Conservation (phyloP, 2,113 vertebrate species). For the Ariopsis seemanni region DNA sequence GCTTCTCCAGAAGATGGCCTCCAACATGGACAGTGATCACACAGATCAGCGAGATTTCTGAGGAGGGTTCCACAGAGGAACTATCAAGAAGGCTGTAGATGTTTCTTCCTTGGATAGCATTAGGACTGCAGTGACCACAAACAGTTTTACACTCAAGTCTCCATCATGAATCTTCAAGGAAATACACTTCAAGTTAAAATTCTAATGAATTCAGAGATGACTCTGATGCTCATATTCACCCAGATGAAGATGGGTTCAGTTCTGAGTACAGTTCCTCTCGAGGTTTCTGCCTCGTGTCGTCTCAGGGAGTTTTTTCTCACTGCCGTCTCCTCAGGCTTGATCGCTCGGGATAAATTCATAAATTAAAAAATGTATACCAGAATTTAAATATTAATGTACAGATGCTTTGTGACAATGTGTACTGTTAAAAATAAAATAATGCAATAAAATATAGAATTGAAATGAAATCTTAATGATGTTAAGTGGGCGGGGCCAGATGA, state of each 20-base stretch:
- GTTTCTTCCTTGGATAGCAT: not conserved
- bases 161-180: too few relatives aligned
- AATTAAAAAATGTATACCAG: not conserved
- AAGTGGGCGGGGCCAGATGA: not conserved
- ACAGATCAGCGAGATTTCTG: not conserved
- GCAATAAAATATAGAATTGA: not conserved
- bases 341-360: not conserved
- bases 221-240: not conserved
- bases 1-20: not conserved
- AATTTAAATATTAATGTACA: not conserved
- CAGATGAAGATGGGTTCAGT: not conserved
- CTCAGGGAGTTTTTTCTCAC: not conserved
- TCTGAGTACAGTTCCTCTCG: not conserved
- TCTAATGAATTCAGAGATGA: too few relatives aligned
- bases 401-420: not conserved
- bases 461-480: not conserved
- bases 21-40: not conserved
- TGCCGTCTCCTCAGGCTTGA: not conserved
- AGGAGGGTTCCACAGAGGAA: not conserved
- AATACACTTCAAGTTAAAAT: too few relatives aligned
- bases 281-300: not conserved
- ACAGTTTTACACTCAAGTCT: not conserved
- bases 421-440: not conserved
- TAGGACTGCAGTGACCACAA: not conserved
- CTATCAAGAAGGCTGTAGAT: not conserved